Evolutionary conservation across 2,113 vertebrate genomes (phyloP).

Genomic region (Grallaria varia): DNA sequence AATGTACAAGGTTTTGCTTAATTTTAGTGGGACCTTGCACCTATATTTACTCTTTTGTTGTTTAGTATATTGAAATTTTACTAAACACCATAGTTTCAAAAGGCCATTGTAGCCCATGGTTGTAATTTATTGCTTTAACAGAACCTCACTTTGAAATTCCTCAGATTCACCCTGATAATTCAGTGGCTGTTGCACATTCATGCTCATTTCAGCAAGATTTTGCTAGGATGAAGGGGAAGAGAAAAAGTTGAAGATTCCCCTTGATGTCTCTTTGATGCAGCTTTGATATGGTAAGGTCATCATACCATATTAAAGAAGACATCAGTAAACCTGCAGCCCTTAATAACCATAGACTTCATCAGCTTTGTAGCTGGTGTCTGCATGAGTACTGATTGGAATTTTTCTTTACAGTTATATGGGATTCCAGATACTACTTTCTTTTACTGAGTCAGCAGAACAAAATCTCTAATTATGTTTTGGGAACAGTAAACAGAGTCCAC

Average conservation of each 20-base stretch:
- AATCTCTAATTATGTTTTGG: conserved; percentile 17
- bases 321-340: not conserved
- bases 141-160: not conserved
- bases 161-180: not conserved
- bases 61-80: not conserved
- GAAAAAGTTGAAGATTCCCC: not conserved
- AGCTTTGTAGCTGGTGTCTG: not conserved
- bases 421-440: conserved; percentile 5
- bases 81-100: not conserved
- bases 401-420: not conserved
- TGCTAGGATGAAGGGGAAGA: not conserved
- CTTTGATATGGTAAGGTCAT: not conserved
- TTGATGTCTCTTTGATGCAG: not conserved
- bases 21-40: not conserved
- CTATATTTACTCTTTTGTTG: not conserved
- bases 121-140: not conserved
- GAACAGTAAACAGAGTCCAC: conserved; percentile 34
- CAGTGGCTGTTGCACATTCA: not conserved
- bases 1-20: not conserved
- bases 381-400: not conserved
- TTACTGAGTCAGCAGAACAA: conserved; percentile 24
- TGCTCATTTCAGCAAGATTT: not conserved
- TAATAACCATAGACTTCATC: not conserved
- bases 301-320: not conserved
- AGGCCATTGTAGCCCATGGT: not conserved